phyloP scores from a whole-genome alignment of 2,888 invertebrate genomes.

The Drosophila buzzatii region DNA sequence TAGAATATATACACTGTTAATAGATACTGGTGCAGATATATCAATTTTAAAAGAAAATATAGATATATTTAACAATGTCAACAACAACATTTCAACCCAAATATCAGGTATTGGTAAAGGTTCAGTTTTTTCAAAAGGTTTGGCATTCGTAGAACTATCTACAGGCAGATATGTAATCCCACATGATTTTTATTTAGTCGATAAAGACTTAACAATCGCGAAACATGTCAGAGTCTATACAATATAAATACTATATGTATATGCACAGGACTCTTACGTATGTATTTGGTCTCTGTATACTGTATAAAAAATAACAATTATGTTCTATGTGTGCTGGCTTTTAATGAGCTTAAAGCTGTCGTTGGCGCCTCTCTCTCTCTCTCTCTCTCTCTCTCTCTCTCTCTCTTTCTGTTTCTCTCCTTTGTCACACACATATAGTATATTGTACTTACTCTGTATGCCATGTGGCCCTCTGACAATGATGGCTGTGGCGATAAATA shows the following conservation, averaged over 20 bases:
- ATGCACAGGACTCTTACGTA: not conserved
- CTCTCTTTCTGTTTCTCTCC: not conserved
- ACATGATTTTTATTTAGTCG: too few species aligned
- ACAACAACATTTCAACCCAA: too few species aligned
- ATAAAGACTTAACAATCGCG: too few species aligned
- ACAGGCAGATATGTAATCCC: too few species aligned
- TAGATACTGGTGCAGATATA: too few species aligned
- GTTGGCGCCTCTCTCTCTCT: not conserved
- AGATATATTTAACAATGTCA: too few species aligned
- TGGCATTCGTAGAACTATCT: too few species aligned
- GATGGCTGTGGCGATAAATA: slow-evolving; percentile 65
- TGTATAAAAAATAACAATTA: slow-evolving; percentile 7
- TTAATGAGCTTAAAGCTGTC: slow-evolving; percentile 47
- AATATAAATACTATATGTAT: not conserved
- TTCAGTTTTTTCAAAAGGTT: too few species aligned
- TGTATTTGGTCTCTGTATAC: not conserved
- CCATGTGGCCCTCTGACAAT: slow-evolving; percentile 55
- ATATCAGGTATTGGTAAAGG: too few species aligned
- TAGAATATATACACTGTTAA: too few species aligned
- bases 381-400: slow-evolving; percentile 6
- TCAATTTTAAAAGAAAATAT: too few species aligned
- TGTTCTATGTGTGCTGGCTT: slow-evolving; percentile 20
- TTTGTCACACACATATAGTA: slow-evolving; percentile 23
- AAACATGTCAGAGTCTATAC: slow-evolving; percentile 20
- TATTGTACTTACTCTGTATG: slow-evolving; percentile 13